Evolutionary conservation across 2,797 vertebrate species (phyloP), one percentile per base, ranked within the genome.

Genomic region (Erethizon dorsatum): DNA sequence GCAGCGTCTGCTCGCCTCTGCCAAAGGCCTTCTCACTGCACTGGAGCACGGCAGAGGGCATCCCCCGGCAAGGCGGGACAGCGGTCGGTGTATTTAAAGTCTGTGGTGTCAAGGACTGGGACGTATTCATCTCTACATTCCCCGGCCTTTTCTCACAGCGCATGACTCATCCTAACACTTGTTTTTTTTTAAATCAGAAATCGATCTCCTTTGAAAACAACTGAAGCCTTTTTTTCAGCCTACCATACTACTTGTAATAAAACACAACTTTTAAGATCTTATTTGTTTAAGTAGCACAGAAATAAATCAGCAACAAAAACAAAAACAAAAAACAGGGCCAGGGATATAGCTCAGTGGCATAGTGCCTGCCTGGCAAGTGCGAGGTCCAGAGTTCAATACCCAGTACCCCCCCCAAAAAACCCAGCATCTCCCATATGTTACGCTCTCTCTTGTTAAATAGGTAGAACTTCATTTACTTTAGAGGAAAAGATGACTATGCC

Each of bases 241-340:
- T 8, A 13, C 33, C 10, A 56, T 57, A 56, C 50, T 82, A 83
- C 15, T 67, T 63, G 4, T 88, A 57, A 88, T 83, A 61, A 90
- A 95, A 88, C 20, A 86, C 54, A 84, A 47, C 67, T 37, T 84
- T 61, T 77, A 28, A 31, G 18, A 45, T 84, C 28, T 45, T 82
- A 17, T 56, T 61, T 37, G 57, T 80, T 92, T 91, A 67, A 87
- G 12, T 71, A 24, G 50, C 63, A 86, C 83, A 86, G 91, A 88
- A 83, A n/a, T n/a, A 90, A 79, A 57, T 83, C 31, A n/a, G 50
- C 41, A 79, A 69, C 24, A 89, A 80, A 5, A 91, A 65, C 33
- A 73, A 92, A 73, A 77, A 57, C 47, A 65, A 87, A 59, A 93
- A 79, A 28, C 8, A 88, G 33, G n/a, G n/a, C n/a, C n/a, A n/a